Evolutionary conservation across 2,113 vertebrate species (phyloP).

Genomic region (Shinisaurus crocodilurus): DNA sequence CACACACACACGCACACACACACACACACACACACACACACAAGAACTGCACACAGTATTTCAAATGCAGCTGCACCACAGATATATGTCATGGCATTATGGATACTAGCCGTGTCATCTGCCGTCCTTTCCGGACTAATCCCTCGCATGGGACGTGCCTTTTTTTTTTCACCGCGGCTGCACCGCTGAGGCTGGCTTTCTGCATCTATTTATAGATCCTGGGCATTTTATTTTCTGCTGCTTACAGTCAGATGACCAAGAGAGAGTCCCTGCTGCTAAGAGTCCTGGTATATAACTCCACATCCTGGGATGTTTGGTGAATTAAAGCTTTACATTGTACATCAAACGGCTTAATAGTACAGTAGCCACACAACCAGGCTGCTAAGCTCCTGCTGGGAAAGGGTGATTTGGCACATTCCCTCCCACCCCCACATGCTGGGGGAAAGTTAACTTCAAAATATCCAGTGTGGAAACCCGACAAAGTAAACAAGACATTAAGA

Average conservation of each 20-base stretch:
- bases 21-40: too few relatives aligned
- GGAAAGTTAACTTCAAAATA: too few relatives aligned
- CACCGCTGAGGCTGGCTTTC: not conserved
- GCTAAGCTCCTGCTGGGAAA: not conserved
- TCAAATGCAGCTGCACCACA: not conserved
- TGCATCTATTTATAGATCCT: not conserved
- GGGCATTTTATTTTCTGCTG: not conserved
- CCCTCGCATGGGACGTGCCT: not conserved
- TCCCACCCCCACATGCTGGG: too few relatives aligned
- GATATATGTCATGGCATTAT: not conserved
- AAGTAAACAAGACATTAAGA: too few relatives aligned
- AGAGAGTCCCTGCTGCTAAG: not conserved
- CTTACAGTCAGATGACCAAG: fast-evolving
- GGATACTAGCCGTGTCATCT: not conserved
- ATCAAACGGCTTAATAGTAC: not conserved
- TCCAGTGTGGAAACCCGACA: too few relatives aligned
- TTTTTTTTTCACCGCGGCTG: not conserved
- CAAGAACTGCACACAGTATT: not conserved
- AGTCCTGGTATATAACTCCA: not conserved
- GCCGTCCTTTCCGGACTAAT: not conserved
- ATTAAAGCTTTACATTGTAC: not conserved
- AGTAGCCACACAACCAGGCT: not conserved
- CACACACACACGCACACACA: too few relatives aligned
- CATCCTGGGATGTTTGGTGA: not conserved
- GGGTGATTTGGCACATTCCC: too few relatives aligned